phyloP scores from a whole-genome alignment of 2,888 invertebrate genomes.

The Drosophila trichaetosa region DNA sequence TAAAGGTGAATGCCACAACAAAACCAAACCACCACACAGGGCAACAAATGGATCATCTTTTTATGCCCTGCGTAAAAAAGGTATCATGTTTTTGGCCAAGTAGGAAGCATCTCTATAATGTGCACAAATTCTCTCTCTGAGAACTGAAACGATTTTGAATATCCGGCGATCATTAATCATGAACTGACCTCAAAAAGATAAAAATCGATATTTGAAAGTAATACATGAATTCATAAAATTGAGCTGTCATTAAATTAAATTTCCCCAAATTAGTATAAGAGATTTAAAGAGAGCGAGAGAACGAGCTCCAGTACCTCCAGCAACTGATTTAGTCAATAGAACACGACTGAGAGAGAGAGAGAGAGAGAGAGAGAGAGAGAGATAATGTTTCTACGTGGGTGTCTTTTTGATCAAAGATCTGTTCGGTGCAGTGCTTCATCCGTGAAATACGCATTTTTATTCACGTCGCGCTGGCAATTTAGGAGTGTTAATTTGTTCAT shows the following conservation, averaged over 20 bases:
- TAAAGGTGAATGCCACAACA: constrained; percentile 29
- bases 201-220: background rate
- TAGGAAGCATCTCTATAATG: background rate
- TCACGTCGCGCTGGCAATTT: background rate
- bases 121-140: background rate
- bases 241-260: background rate
- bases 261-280: background rate
- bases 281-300: background rate
- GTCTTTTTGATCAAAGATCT: background rate
- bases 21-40: background rate
- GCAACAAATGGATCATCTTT: background rate
- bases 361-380: background rate
- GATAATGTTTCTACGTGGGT: background rate
- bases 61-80: background rate
- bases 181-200: background rate
- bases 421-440: background rate
- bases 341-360: background rate
- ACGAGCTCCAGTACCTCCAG: background rate
- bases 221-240: background rate
- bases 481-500: background rate
- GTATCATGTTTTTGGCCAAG: background rate
- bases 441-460: background rate
- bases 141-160: background rate
- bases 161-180: background rate
- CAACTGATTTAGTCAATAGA: background rate